Evolutionary conservation across 2,113 vertebrate genomes (phyloP).

Genomic region (Oxyura jamaicensis): DNA sequence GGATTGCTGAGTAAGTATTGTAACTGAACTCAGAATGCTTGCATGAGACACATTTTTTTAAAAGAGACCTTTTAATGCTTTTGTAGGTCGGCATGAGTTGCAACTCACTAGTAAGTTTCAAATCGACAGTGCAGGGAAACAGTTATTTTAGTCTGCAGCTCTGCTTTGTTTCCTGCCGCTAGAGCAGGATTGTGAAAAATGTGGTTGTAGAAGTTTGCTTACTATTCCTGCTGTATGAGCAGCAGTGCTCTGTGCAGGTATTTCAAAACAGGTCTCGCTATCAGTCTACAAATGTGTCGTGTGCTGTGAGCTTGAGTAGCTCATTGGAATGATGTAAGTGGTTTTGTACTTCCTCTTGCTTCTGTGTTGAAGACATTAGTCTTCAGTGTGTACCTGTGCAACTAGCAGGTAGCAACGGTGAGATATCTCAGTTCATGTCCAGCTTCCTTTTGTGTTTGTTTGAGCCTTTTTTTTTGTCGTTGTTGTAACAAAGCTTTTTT

Average conservation of each 20-base stretch:
- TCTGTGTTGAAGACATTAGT: neutral
- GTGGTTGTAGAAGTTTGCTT: neutral
- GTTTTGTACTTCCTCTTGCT: neutral
- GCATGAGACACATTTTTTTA: neutral
- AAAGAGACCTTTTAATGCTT: neutral
- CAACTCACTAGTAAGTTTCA: neutral
- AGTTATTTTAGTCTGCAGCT: neutral
- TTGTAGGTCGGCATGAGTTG: neutral
- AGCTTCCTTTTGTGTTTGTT: neutral
- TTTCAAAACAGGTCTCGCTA: neutral
- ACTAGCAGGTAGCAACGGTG: neutral
- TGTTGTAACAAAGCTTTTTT: neutral
- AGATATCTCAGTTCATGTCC: neutral
- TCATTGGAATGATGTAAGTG: neutral
- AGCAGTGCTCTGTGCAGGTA: neutral
- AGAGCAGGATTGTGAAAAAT: neutral
- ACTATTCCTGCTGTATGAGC: neutral
- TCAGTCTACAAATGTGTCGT: neutral
- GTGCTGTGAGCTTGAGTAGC: neutral
- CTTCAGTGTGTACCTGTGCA: accelerated
- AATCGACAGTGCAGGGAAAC: neutral
- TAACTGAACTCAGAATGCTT: neutral
- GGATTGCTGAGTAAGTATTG: neutral
- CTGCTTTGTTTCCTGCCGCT: neutral
- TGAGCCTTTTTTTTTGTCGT: neutral